These are phyloP conservation scores for Sterrhoptilus dennistouni DNA, from an alignment of 2,113 vertebrate genomes.

Conservation along the genomic window DNA sequence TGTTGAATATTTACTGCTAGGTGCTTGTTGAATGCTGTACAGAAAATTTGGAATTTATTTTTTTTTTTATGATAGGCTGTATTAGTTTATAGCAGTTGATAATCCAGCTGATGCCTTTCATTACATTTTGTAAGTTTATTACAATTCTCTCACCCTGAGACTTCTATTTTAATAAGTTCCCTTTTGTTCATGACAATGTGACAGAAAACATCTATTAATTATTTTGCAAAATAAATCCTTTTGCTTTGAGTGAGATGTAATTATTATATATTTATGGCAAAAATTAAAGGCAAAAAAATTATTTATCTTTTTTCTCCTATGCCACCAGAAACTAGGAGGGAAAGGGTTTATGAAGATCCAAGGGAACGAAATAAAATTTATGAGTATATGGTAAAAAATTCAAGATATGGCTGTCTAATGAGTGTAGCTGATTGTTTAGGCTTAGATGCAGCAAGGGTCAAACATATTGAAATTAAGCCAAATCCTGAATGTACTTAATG, in stretches of 20 bases:
- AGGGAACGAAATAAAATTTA: background rate
- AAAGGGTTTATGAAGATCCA: background rate
- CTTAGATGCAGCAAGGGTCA: background rate
- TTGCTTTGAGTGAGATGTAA: background rate
- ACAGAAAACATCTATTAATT: background rate
- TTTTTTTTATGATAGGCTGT: background rate
- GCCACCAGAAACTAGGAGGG: background rate
- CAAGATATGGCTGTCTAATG: background rate
- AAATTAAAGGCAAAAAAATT: background rate
- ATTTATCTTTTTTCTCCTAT: background rate
- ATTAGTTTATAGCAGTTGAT: background rate
- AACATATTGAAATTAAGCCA: background rate
- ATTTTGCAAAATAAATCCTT: background rate
- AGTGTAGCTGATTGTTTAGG: background rate
- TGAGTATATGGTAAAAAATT: background rate
- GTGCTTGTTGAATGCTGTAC: background rate
- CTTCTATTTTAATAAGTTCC: background rate
- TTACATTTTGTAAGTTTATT: background rate
- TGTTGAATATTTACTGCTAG: background rate
- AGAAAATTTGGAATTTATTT: background rate
- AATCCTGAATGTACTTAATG: background rate
- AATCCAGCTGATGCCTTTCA: background rate
- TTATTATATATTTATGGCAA: background rate
- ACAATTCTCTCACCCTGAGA: background rate
- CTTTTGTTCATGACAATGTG: background rate